phyloP scores from a whole-genome alignment of 2,797 vertebrate genomes.

The Hipposideros larvatus region DNA sequence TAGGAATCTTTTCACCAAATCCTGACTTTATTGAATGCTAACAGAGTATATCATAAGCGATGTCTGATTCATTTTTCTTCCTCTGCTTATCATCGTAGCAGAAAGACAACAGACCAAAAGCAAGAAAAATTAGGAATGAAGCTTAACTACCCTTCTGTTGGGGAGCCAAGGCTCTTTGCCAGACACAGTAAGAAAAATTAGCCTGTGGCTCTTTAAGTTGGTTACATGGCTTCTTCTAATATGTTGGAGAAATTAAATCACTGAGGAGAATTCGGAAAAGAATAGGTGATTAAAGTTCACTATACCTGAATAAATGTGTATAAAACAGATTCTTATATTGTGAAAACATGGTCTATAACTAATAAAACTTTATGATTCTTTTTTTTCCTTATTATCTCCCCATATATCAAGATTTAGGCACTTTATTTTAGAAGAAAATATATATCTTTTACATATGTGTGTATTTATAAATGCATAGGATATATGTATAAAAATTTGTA shows the following conservation, averaged over 20 bases:
- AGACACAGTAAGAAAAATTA: neutral
- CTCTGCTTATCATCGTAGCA: neutral
- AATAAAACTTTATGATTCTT: slow-evolving; percentile 52
- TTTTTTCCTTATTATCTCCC: slow-evolving; percentile 68
- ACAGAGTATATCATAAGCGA: neutral
- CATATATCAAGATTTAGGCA: slow-evolving; percentile 71
- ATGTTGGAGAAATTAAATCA: slow-evolving; percentile 23
- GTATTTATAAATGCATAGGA: slow-evolving; percentile 81
- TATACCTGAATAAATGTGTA: neutral
- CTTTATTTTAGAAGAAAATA: slow-evolving; percentile 79
- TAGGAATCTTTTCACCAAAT: neutral
- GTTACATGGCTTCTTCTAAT: neutral
- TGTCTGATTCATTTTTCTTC: neutral
- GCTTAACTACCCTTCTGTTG: neutral
- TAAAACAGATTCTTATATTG: slow-evolving; percentile 48
- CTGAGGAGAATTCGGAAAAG: slow-evolving; percentile 48
- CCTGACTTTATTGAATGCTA: neutral
- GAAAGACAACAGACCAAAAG: neutral
- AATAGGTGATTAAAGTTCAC: slow-evolving; percentile 32
- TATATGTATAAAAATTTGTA: slow-evolving; percentile 82
- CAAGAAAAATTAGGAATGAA: neutral
- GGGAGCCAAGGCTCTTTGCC: neutral
- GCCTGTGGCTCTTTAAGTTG: neutral
- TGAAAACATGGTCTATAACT: slow-evolving; percentile 11
- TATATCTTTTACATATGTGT: slow-evolving; percentile 80